These are phyloP conservation scores for Aphaenogaster floridana DNA, from an alignment of 1,140 invertebrate genomes.

Conservation along the genomic window DNA sequence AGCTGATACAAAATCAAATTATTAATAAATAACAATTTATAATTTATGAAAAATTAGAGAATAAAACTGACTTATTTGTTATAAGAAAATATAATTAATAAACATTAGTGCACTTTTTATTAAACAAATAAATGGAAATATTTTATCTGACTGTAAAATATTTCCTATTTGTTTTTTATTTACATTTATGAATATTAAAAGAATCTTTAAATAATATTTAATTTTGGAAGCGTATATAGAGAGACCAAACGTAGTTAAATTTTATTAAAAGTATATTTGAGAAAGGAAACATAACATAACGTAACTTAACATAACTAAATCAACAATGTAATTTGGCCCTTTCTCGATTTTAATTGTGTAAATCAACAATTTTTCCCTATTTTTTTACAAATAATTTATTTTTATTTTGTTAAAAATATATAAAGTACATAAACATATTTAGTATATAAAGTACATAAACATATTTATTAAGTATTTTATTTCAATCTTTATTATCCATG, in stretches of 20 bases:
- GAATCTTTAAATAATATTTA: conserved; percentile 1
- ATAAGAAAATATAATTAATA: neutral
- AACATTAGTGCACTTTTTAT: neutral
- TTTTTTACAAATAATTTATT: neutral
- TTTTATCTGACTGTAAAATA: neutral
- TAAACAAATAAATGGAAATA: neutral
- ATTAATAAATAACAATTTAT: neutral
- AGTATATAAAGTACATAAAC: neutral
- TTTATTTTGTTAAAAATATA: neutral
- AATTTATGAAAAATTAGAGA: neutral
- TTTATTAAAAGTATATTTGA: neutral
- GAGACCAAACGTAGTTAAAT: neutral
- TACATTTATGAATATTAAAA: neutral
- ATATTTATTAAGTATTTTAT: neutral
- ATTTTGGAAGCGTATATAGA: neutral
- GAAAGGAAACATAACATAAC: neutral
- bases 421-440: neutral
- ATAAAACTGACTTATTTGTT: neutral
- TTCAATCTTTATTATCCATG: neutral
- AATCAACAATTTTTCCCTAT: neutral
- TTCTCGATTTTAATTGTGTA: too few species aligned
- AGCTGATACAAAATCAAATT: neutral
- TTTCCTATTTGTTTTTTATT: neutral
- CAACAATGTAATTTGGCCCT: too few species aligned
- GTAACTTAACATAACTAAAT: neutral